These are phyloP conservation scores for Syngnathus acus DNA, from an alignment of 2,797 vertebrate genomes.

Conservation along the genomic window DNA sequence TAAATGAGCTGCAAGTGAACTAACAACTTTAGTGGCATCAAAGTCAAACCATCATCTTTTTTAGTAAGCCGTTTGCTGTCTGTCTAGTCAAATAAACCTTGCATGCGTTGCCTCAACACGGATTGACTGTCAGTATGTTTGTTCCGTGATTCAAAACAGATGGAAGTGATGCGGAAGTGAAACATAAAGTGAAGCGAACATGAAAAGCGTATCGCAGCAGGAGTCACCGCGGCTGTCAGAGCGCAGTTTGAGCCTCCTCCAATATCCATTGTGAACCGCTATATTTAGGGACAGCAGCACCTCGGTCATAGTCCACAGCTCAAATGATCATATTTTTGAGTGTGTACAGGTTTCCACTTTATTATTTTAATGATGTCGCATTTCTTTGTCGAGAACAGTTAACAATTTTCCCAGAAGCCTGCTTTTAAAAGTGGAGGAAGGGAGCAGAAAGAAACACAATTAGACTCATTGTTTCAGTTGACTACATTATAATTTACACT, in stretches of 20 bases:
- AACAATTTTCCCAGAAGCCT: constrained; percentile 7
- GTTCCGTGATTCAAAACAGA: background rate
- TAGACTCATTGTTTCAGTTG: background rate
- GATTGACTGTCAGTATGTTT: background rate
- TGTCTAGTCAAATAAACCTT: background rate
- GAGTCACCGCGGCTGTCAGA: constrained; percentile 17
- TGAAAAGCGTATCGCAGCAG: constrained; percentile 14
- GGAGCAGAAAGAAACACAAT: background rate
- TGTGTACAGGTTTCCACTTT: constrained; percentile 20
- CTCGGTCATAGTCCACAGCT: constrained; percentile 6
- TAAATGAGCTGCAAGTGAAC: background rate
- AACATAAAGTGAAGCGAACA: background rate
- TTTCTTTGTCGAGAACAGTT: constrained; percentile 14
- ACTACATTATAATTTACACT: no score
- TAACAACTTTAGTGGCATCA: background rate
- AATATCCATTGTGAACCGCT: constrained; percentile 19
- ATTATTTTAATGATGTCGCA: constrained; percentile 25
- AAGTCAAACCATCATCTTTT: background rate
- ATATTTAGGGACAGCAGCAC: constrained; percentile 24
- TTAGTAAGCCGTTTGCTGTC: background rate
- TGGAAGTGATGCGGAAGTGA: constrained; percentile 1
- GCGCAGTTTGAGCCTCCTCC: constrained; percentile 13
- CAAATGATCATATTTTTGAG: constrained; percentile 21
- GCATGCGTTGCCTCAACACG: constrained; percentile 1
- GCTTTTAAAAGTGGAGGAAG: background rate